Evolutionary conservation across 2,113 vertebrate species (phyloP).

Genomic region (Dermatemys mawii): DNA sequence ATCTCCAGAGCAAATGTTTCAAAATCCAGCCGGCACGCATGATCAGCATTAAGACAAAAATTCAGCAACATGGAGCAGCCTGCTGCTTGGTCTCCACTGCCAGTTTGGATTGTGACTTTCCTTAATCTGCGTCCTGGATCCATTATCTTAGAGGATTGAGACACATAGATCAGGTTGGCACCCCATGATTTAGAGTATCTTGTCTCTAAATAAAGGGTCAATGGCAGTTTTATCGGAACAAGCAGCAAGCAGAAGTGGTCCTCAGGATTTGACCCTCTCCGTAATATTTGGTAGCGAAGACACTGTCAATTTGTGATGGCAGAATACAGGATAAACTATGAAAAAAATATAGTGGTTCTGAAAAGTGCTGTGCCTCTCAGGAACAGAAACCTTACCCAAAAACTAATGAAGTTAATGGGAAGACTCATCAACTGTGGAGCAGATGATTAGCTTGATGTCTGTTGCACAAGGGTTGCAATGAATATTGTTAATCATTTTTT

Average conservation of each 20-base stretch:
- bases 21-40: neutral
- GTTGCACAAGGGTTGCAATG: neutral
- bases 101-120: neutral
- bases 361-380: neutral
- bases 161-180: fast-evolving
- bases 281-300: neutral
- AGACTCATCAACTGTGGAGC: neutral
- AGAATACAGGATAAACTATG: neutral
- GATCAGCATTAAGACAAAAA: neutral
- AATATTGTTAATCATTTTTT: neutral
- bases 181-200: neutral
- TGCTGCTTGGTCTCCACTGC: neutral
- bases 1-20: constrained; percentile 1
- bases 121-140: neutral
- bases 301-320: neutral
- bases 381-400: neutral
- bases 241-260: neutral
- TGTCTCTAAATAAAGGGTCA: neutral
- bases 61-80: neutral
- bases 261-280: neutral
- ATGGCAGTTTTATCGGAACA: neutral
- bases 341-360: neutral
- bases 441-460: neutral
- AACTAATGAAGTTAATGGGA: neutral
- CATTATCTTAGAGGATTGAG: neutral